A percentile compares a stretch with the other conserved stretches of the same genome.
Conservation (phyloP, 2,888 invertebrate species). For the Trichogramma evanescens region DNA sequence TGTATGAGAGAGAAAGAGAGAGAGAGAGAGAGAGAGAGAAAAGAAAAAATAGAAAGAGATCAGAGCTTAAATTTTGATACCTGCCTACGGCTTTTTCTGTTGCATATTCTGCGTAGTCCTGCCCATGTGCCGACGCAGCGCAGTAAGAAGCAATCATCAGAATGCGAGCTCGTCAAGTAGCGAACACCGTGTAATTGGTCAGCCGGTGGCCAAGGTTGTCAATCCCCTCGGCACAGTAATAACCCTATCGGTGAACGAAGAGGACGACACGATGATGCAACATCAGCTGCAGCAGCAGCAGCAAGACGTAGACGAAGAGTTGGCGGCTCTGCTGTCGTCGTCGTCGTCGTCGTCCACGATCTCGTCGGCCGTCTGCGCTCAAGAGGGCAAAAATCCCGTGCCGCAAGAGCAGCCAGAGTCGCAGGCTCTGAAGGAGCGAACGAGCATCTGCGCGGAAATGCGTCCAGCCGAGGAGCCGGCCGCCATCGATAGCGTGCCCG, state of each 20-base stretch:
- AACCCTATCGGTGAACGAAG: constrained; percentile 47
- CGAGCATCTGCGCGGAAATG: constrained; percentile 45
- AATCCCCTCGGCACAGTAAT: constrained; percentile 71
- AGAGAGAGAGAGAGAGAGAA: constrained; percentile 12
- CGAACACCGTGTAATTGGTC: constrained; percentile 35
- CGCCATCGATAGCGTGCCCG: constrained; percentile 40
- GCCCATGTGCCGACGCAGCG: constrained; percentile 55
- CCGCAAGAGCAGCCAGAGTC: constrained; percentile 26
- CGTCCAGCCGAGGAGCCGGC: constrained; percentile 40
- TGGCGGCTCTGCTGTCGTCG: constrained; percentile 31
- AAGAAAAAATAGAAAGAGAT: constrained; percentile 23
- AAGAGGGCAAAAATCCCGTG: neutral
- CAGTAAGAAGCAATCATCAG: constrained; percentile 27
- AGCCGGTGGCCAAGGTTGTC: constrained; percentile 62
- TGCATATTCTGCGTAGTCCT: constrained; percentile 27
- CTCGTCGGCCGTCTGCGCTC: neutral
- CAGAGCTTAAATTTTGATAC: constrained; percentile 45
- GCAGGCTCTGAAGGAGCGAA: constrained; percentile 37
- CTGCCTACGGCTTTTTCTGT: constrained; percentile 83
- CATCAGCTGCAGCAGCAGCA: constrained; percentile 37
- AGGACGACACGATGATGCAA: constrained; percentile 34
- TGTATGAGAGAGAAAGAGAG: neutral
- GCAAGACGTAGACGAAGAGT: constrained; percentile 43
- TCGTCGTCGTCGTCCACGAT: neutral
- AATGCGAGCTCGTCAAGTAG: too few species aligned